Conservation (phyloP, 2,888 invertebrate species). For the Meliscaeva auricollis region DNA sequence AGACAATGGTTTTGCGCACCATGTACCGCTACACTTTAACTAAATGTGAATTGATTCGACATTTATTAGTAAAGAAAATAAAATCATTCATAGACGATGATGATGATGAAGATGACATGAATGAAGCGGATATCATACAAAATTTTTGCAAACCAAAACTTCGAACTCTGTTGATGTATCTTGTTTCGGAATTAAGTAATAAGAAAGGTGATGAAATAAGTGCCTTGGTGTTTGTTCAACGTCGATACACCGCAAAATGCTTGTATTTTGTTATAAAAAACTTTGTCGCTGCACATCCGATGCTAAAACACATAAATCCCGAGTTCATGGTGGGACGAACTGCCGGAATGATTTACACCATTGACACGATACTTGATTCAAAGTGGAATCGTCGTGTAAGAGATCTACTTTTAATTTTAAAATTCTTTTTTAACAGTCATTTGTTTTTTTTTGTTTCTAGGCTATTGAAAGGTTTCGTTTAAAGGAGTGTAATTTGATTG, state of each 20-base stretch:
- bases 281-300: constrained; percentile 84
- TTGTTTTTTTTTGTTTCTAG: constrained; percentile 69
- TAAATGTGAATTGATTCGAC: constrained; percentile 84
- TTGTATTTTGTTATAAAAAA: constrained; percentile 88
- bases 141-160: constrained; percentile 89
- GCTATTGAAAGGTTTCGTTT: constrained; percentile 86
- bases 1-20: constrained; percentile 82
- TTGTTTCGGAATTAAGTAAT: constrained; percentile 86
- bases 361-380: constrained; percentile 79
- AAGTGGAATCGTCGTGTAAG: constrained; percentile 80
- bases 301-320: constrained; percentile 86
- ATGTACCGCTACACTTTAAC: constrained; percentile 79
- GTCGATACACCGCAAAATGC: constrained; percentile 90
- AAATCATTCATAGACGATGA: constrained; percentile 77
- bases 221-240: constrained; percentile 82
- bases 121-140: constrained; percentile 82
- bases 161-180: constrained; percentile 86
- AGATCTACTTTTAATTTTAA: neutral
- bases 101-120: constrained; percentile 79
- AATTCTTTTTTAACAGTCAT: neutral
- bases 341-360: constrained; percentile 75
- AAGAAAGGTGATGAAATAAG: constrained; percentile 80
- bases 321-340: constrained; percentile 89
- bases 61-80: constrained; percentile 85
- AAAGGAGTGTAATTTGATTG: constrained; percentile 87